These are phyloP conservation scores for Tinamus guttatus DNA, from an alignment of 2,113 vertebrate species.

Conservation along the genomic window DNA sequence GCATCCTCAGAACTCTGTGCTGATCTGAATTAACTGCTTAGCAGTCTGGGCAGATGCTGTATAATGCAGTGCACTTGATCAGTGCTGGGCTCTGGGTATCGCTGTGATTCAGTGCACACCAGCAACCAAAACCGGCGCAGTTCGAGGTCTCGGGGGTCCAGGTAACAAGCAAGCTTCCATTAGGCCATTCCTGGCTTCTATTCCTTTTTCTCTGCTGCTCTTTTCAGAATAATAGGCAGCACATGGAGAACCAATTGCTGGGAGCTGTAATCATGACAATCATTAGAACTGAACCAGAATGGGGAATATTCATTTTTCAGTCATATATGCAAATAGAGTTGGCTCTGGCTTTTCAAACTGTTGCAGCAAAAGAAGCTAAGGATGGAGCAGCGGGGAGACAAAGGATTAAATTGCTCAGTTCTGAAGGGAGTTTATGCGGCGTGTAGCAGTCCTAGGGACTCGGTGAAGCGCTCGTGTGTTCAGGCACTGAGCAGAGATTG, in stretches of 20 bases:
- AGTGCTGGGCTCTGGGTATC: neutral
- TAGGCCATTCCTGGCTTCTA: constrained; percentile 7
- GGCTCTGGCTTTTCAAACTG: neutral
- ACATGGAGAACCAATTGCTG: neutral
- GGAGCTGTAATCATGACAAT: neutral
- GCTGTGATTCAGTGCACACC: neutral
- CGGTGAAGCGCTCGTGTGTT: neutral
- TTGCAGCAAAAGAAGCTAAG: neutral
- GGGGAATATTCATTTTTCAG: neutral
- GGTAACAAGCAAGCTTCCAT: constrained; percentile 8
- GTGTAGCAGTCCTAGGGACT: neutral
- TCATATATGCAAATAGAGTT: neutral
- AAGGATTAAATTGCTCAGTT: neutral
- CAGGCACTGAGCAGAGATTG: neutral
- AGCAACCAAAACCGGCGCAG: neutral
- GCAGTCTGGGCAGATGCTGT: neutral
- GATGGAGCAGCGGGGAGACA: neutral
- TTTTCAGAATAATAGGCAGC: neutral
- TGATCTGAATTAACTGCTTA: neutral
- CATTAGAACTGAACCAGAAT: neutral
- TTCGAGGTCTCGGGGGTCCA: neutral
- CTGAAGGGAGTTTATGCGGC: neutral
- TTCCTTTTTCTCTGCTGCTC: constrained; percentile 21
- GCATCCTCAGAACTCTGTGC: neutral
- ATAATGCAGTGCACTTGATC: neutral